A percentile compares a stretch with the other conserved stretches of the same genome.
Conservation (phyloP, 2,888 invertebrate genomes). For the Emesis furor region DNA sequence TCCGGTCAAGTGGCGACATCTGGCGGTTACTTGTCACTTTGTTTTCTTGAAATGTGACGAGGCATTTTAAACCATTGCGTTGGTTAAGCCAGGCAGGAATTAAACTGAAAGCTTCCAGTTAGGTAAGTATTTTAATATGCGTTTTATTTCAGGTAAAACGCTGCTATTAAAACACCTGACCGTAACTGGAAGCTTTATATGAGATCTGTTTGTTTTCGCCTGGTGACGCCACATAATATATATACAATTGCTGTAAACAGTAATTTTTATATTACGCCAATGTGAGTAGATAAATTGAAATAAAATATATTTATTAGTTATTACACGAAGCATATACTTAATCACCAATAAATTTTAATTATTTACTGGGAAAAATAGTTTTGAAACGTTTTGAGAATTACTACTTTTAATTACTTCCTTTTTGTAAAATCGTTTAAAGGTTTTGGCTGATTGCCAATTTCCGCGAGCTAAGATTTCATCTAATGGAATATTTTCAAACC, state of each 20-base stretch:
- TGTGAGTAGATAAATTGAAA: too few species aligned
- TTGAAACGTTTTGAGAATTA: neutral
- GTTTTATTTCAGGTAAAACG: constrained; percentile 30
- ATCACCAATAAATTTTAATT: neutral
- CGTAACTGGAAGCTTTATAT: constrained; percentile 39
- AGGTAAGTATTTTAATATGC: constrained; percentile 7
- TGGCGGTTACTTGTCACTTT: too few species aligned
- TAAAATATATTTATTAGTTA: too few species aligned
- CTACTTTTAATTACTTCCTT: neutral
- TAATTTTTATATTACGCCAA: too few species aligned
- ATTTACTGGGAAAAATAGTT: neutral
- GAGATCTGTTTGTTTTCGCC: constrained; percentile 45
- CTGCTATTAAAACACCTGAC: constrained; percentile 46
- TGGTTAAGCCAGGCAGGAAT: constrained; percentile 35
- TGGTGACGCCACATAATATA: constrained; percentile 26
- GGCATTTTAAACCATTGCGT: too few species aligned
- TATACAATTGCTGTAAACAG: too few species aligned
- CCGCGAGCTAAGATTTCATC: constrained; percentile 40
- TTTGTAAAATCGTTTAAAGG: constrained; percentile 16
- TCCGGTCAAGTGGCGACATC: too few species aligned
- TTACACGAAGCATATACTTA: too few species aligned
- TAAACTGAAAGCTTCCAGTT: constrained; percentile 15
- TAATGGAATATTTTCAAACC: constrained; percentile 34
- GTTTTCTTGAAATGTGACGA: too few species aligned
- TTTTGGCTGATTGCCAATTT: constrained; percentile 35